These are phyloP conservation scores for Epinephelus moara DNA, from an alignment of 2,113 vertebrate species.

Conservation along the genomic window DNA sequence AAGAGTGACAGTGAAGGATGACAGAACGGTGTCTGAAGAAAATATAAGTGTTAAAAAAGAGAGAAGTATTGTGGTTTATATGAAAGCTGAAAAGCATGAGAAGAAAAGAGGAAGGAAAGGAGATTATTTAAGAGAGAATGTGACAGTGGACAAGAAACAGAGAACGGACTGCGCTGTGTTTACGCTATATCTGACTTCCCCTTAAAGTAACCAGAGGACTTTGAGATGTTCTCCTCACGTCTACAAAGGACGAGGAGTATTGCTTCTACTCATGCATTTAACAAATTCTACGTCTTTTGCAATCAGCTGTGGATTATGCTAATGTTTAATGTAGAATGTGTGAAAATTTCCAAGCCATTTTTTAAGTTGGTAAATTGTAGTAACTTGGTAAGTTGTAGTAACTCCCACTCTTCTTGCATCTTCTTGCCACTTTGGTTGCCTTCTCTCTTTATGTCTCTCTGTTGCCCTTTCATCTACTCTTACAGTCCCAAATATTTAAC, in stretches of 20 bases:
- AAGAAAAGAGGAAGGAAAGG: not conserved
- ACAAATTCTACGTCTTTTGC: not conserved
- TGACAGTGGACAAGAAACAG: constrained; percentile 52
- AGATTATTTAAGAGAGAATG: constrained; percentile 39
- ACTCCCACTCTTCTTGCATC: not conserved
- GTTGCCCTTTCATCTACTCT: not conserved
- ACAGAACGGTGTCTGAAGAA: not conserved
- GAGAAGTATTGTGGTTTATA: not conserved
- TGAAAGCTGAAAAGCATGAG: not conserved
- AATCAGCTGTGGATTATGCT: not conserved
- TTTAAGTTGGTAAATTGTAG: not conserved
- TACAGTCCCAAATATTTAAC: not conserved
- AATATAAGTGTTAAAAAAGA: not conserved
- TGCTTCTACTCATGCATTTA: not conserved
- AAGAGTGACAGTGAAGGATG: not conserved
- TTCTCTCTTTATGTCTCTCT: not conserved
- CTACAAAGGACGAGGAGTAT: constrained; percentile 8
- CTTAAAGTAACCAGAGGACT: constrained; percentile 45
- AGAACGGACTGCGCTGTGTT: constrained; percentile 47
- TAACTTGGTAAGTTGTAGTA: too few species aligned
- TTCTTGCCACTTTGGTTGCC: not conserved
- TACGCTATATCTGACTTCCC: constrained; percentile 56
- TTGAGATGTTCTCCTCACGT: not conserved
- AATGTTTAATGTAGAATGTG: not conserved
- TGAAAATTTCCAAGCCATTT: not conserved